Conservation (phyloP, 2,113 vertebrate genomes). For the Platichthys stellatus region DNA sequence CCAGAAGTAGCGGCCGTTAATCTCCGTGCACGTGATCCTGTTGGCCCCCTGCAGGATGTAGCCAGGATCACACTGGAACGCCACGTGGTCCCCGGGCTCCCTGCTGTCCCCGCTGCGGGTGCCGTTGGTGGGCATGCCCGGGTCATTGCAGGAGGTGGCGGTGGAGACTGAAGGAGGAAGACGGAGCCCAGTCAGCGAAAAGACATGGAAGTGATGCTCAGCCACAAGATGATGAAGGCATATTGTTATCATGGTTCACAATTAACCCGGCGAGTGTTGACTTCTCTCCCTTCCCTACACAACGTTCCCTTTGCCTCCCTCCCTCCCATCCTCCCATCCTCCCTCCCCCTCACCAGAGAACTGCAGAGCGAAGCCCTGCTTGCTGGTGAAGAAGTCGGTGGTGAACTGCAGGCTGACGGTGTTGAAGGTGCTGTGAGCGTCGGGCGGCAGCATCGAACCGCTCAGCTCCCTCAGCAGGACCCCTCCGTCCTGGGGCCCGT, state of each 20-base stretch:
- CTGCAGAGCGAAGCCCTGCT: slow-evolving; percentile 96
- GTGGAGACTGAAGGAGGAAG: slow-evolving; percentile 87
- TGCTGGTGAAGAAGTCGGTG: slow-evolving; percentile 99
- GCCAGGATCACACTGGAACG: slow-evolving; percentile 96
- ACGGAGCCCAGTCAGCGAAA: slow-evolving; percentile 15
- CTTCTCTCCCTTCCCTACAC: not conserved
- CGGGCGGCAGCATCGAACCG: slow-evolving; percentile 85
- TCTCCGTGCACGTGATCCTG: slow-evolving; percentile 93
- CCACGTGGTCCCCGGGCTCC: slow-evolving; percentile 91
- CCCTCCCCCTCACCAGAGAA: slow-evolving; percentile 86
- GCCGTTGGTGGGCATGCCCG: slow-evolving; percentile 94
- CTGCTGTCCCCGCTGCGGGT: slow-evolving; percentile 92
- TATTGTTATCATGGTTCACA: not conserved
- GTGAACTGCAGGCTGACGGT: slow-evolving; percentile 94
- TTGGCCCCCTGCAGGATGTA: slow-evolving; percentile 91
- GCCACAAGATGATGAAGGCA: slow-evolving; percentile 2
- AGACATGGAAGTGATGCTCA: slow-evolving; percentile 1
- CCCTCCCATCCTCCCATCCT: not conserved
- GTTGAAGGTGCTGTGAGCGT: slow-evolving; percentile 95
- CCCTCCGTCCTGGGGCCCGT: slow-evolving; percentile 93
- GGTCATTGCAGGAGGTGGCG: slow-evolving; percentile 97
- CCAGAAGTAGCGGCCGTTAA: slow-evolving; percentile 97
- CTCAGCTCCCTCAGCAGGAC: slow-evolving; percentile 93
- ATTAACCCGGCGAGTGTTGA: not conserved
- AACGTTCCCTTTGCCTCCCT: not conserved